Percentiles rank a stretch among this genome's conserved stretches.
Evolutionary conservation across 2,797 vertebrate species (phyloP).

Genomic region (Todus mexicanus): DNA sequence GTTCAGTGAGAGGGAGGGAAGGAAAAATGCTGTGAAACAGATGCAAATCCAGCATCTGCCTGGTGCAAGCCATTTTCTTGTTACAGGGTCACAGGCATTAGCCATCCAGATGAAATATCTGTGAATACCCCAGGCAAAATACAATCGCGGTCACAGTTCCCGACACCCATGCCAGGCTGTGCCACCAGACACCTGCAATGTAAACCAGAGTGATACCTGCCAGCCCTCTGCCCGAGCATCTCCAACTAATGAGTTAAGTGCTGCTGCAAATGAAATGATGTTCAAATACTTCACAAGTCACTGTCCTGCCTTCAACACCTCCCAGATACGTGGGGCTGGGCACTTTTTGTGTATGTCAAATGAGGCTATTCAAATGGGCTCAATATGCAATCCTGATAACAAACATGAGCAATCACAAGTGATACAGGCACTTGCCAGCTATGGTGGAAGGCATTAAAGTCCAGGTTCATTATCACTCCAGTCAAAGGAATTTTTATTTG

Average conservation of each 20-base stretch:
- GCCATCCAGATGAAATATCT: background rate
- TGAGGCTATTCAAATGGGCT: background rate
- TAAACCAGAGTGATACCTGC: background rate
- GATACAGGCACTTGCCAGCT: background rate
- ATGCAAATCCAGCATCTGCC: background rate
- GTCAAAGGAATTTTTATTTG: slow-evolving; percentile 33
- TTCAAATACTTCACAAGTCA: background rate
- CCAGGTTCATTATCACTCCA: slow-evolving; percentile 17
- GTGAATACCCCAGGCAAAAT: background rate
- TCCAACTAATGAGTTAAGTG: background rate
- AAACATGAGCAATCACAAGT: background rate
- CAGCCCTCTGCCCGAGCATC: accelerated
- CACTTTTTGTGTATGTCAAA: background rate
- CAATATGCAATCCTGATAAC: background rate
- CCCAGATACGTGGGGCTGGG: background rate
- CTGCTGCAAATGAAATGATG: background rate
- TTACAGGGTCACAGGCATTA: background rate
- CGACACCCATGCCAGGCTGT: background rate
- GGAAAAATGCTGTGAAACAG: background rate
- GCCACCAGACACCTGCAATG: background rate
- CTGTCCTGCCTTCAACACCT: background rate
- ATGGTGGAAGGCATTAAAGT: background rate
- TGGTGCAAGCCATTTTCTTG: background rate
- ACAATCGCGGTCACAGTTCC: background rate
- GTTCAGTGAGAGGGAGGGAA: background rate